Evolutionary conservation across 2,797 vertebrate genomes (phyloP), one percentile per base, ranked within the genome.

Genomic region (Tympanoctomys barrerae): DNA sequence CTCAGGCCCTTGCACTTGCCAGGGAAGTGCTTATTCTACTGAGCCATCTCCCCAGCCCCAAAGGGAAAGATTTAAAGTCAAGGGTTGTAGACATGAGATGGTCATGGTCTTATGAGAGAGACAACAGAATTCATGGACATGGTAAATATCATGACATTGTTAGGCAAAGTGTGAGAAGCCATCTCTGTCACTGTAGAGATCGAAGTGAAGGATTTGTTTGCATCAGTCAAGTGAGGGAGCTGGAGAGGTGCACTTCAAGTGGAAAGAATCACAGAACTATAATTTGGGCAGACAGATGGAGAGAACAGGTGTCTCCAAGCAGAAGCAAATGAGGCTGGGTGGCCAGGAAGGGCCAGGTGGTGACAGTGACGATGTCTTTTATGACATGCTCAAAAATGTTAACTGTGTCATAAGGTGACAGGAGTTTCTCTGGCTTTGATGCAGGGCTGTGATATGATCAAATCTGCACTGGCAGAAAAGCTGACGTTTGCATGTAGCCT

Each of bases 61-160:
- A 85, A n/a, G 80, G 33, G 62, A 36, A 57, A 68, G 2, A 59
- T 62, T 78, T 80, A 78, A 73, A 36, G 18, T 49, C 7, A 62
- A 54, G 2, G 6, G 36, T 84, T 85, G 75, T 39, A 82, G 61
- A 78, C 73, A 57, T 19, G 22, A 36, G 1, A 87, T 79, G 3
- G n/a, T 95, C 49, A 33, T 66, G 73, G 46, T 82, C 91, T 73
- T 73, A 59, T 26, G 52, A 14, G 28, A 96, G 80, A 92, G 75
- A 94, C 31, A 71, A 75, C n/a, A 78, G 46, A 54, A 64, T 26
- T 33, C 28, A 12, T 46, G 28, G 21, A 16, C 14, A 7, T 68
- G 31, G 46, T 49, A 13, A 75, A 28, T 49, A 28, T 26, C 52
- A 31, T 26, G 46, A 70, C 49, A 79, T 49, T 36, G 19, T 42